Conservation (phyloP, 2,888 invertebrate genomes). For the Mythimna pallens region DNA sequence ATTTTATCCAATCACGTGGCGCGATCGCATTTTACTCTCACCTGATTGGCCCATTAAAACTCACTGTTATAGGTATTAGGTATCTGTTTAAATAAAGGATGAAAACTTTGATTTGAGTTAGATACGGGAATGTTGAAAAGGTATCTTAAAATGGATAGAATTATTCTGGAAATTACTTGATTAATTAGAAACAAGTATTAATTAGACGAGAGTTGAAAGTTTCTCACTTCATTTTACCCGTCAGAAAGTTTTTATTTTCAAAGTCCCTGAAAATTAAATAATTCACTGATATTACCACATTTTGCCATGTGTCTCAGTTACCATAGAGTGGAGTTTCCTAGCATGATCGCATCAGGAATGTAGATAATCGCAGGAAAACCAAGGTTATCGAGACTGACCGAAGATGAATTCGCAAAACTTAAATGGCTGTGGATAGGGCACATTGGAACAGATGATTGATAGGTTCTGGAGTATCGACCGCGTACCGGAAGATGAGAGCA, state of each 20-base stretch:
- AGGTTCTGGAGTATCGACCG: no score
- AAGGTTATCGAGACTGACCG: no score
- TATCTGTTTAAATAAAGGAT: conserved; percentile 29
- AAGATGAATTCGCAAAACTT: no score
- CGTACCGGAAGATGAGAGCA: no score
- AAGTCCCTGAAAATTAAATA: background rate
- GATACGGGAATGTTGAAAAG: background rate
- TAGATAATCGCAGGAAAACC: no score
- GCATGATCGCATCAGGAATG: no score
- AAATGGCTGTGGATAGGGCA: no score
- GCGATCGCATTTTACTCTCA: conserved; percentile 67
- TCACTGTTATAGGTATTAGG: conserved; percentile 37
- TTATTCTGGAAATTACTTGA: conserved; percentile 6
- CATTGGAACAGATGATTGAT: no score
- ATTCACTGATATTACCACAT: background rate
- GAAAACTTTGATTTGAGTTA: conserved; percentile 16
- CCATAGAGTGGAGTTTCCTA: background rate
- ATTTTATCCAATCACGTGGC: conserved; percentile 74
- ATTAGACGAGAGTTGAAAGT: background rate
- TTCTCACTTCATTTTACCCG: background rate
- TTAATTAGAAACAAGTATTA: background rate
- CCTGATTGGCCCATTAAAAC: conserved; percentile 58
- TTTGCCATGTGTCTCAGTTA: background rate
- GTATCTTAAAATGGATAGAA: background rate
- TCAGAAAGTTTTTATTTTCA: background rate